phyloP scores from a whole-genome alignment of 2,888 invertebrate genomes.

The Teleiodes luculella region DNA sequence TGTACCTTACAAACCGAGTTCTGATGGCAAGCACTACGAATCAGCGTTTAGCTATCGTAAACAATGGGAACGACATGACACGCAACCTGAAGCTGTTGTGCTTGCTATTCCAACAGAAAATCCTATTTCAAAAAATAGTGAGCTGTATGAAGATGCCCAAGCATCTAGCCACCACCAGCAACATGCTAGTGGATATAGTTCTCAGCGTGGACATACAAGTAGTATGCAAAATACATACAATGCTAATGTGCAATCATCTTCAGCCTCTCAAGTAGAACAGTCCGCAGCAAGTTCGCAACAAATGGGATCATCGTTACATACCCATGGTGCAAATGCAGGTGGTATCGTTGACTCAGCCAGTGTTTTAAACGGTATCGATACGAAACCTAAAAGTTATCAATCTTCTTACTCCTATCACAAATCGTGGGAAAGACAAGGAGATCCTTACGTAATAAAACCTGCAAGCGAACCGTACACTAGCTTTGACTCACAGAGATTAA shows the following conservation, averaged over 20 bases:
- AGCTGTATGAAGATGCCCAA: conserved; percentile 50
- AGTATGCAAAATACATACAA: conserved; percentile 38
- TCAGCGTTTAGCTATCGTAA: conserved; percentile 65
- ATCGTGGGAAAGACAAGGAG: conserved; percentile 73
- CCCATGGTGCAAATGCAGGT: conserved; percentile 27
- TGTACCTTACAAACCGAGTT: conserved; percentile 33
- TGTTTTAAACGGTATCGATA: conserved; percentile 38
- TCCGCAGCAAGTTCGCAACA: conserved; percentile 39
- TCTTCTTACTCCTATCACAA: conserved; percentile 74
- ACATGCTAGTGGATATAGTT: conserved; percentile 31
- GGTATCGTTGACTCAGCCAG: conserved; percentile 31
- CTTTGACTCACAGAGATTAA: conserved; percentile 47
- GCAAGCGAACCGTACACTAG: conserved; percentile 35
- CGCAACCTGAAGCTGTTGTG: conserved; percentile 37
- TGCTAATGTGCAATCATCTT: conserved; percentile 36
- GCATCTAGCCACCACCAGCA: conserved; percentile 30
- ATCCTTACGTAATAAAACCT: conserved; percentile 70
- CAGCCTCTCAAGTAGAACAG: conserved; percentile 37
- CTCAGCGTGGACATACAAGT: conserved; percentile 35
- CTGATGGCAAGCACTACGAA: conserved; percentile 54
- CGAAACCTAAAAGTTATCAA: conserved; percentile 66
- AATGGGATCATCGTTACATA: conserved; percentile 25
- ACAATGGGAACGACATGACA: conserved; percentile 67
- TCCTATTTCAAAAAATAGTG: conserved; percentile 48
- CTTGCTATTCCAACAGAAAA: conserved; percentile 40